phyloP scores from a whole-genome alignment of 2,113 vertebrate species.

The Dipodomys spectabilis region DNA sequence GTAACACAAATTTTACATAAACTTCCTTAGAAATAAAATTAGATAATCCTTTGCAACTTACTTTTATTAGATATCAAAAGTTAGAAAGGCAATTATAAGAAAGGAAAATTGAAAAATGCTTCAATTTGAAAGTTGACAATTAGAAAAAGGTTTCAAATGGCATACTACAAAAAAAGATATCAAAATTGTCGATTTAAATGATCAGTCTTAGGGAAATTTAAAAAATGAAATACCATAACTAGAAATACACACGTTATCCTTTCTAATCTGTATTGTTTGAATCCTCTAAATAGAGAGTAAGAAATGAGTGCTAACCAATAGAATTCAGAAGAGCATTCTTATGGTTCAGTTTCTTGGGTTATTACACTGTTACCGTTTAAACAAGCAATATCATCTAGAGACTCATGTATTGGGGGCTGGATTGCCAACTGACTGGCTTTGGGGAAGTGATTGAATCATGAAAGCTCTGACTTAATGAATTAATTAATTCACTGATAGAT shows the following conservation, averaged over 20 bases:
- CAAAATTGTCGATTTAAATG: background rate
- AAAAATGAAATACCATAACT: background rate
- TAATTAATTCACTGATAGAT: too few relatives aligned
- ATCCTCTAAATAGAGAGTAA: background rate
- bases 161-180: background rate
- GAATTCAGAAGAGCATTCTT: background rate
- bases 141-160: background rate
- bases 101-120: background rate
- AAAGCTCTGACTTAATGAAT: too few relatives aligned
- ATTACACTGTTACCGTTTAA: background rate
- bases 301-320: background rate
- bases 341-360: background rate
- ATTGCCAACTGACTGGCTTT: background rate
- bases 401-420: too few relatives aligned
- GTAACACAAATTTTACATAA: background rate
- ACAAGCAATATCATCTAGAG: too few relatives aligned
- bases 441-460: too few relatives aligned
- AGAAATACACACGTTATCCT: background rate
- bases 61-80: background rate
- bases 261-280: too few relatives aligned
- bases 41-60: background rate
- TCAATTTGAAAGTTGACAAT: background rate
- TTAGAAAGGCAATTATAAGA: background rate
- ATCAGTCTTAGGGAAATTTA: background rate
- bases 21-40: slow-evolving; percentile 26